Base-by-base conservation (phyloP, 2,113 vertebrate species). In the Paracanthobrama guichenoti region DNA sequence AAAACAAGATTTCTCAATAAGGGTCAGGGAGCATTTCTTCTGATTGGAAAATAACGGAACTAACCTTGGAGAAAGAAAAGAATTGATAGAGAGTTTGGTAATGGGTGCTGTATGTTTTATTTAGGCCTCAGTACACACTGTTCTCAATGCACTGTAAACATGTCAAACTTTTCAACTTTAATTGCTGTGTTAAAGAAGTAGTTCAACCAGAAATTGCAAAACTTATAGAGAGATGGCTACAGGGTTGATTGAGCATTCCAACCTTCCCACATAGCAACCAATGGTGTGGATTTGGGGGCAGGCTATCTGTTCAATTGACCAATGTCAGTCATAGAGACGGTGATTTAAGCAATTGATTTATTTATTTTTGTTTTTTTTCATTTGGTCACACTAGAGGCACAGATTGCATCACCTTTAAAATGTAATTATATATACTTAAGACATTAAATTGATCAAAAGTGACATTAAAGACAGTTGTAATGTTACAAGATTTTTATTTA, bases 1-100 rank as follows among this genome's bases (percentile, higher is more conserved):
- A 89, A 85, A 86, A 83, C 53, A 86, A 86, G 86, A 85, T 81
- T 86, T 88, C 71, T 86, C 66, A 79, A 67, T 87, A 76, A 85
- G 87, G 86, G 88, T 90, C 83, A 57, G 86, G 79, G 86, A 88
- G 87, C 46, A 6, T 89, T 84, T 82, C 80, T 80, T 84, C 64
- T 86, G 84, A 86, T 86, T 83, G 62, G 53, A 75, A 55, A 71
- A 75, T 69, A 86, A 83, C 64, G 64, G 81, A 66, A 84, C 84
- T 77, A 82, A 74, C 72, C 57, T 35, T 69, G 59, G 57, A 57
- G 66, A 82, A 66, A 81, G 78, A 46, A 72, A 62, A 44, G 81
- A 57, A 84, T 79, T 84, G 72, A 87, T 81, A 84, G 82, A 81
- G 57, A 83, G 78, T 71, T 83, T 75, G 82, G 84, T 50, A 20